Base-by-base conservation (phyloP, 2,113 vertebrate species). In the Ictidomys tridecemlineatus region DNA sequence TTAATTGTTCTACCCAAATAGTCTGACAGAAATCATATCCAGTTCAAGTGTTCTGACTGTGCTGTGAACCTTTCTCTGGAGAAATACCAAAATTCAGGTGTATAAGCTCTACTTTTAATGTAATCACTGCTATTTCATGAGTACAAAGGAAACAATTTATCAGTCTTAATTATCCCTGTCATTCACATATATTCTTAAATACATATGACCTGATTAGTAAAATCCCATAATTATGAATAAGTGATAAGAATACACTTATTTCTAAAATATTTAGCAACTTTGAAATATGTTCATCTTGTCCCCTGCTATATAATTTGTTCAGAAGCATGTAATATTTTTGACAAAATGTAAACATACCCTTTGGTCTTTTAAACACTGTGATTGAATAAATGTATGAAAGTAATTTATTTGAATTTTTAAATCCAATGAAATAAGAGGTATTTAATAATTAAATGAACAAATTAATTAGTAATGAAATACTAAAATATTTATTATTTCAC, bases 381-480 rank as follows among this genome's bases (percentile, higher is more conserved):
- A 69, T 74, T 63, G 34, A 76, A 76, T 96, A 42, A 85, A 51
- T 53, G 16, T 30, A 56, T 77, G 17, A 7, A 77, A 92, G 28
- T 42, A n/a, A 18, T 70, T 93, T 79, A 24, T 92, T 80, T 92
- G 18, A 94, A 78, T 89, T 24, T 61, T 79, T 95, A 89, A 86
- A 79, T 76, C 61, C 22, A 61, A 26, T 61, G 58, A 61, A 26
- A 61, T 61, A 61, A 26, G 8, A 63, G 9, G 61, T 11, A 63
- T 63, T 28, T 63, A 24, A 26, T 61, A 61, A 61, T 63, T 26
- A 63, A 63, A 63, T 63, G 24, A 48, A 82, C 8, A 80, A 82
- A 32, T 74, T 6, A 34, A 48, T 34, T 28, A 32, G n/a, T 70
- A 83, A 42, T 84, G 4, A 67, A 56, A 79, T 92, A 10, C 28